These are phyloP conservation scores for Passer montanus DNA, from an alignment of 2,113 vertebrate genomes.

Conservation along the genomic window DNA sequence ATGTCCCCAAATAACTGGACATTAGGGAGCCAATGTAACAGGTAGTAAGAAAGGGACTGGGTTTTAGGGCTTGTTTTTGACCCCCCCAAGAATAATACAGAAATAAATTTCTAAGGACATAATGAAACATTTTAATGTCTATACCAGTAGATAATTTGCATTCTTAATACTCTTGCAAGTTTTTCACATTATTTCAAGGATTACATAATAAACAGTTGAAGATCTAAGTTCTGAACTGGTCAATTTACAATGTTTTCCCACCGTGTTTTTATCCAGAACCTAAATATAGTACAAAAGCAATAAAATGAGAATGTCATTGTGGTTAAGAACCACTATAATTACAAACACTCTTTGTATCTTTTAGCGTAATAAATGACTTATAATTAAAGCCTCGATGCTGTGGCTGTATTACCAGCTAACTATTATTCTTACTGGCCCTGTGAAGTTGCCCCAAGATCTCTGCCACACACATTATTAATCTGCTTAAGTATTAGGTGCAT, in stretches of 20 bases:
- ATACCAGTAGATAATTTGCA: neutral
- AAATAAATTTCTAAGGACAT: neutral
- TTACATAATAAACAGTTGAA: neutral
- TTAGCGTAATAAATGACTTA: neutral
- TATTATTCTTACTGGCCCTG: constrained; percentile 37
- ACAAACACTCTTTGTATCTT: neutral
- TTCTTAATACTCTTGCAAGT: constrained; percentile 24
- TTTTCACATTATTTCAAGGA: neutral
- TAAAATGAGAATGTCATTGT: neutral
- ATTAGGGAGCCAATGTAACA: constrained; percentile 53
- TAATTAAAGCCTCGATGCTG: constrained; percentile 25
- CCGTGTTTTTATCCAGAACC: neutral
- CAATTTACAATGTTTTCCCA: neutral
- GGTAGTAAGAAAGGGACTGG: constrained; percentile 39
- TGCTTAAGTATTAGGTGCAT: constrained; percentile 55
- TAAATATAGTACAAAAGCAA: neutral
- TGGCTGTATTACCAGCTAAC: neutral
- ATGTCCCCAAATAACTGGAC: constrained; percentile 63
- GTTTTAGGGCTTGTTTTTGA: constrained; percentile 53
- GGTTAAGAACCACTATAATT: neutral
- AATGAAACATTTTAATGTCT: neutral
- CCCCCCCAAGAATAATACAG: constrained; percentile 3
- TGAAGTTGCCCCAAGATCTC: constrained; percentile 42
- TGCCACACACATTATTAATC: constrained; percentile 54
- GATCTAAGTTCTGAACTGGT: neutral